These are phyloP conservation scores for Parazoanthus darwini DNA, from an alignment of 92 coral and sea anemone species.

Conservation along the genomic window DNA sequence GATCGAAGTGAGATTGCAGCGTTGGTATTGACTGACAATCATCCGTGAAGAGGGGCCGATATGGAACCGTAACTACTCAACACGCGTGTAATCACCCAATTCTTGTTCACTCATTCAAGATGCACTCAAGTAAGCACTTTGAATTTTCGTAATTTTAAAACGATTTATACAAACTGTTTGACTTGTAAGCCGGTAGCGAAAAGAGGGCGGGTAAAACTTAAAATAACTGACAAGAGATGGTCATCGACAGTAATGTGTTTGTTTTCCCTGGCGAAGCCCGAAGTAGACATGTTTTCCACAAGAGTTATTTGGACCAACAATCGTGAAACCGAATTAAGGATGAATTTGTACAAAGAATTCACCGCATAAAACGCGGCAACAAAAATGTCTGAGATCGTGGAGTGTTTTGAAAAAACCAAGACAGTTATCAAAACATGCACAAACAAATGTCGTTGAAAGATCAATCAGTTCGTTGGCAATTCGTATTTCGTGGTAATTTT, in stretches of 20 bases:
- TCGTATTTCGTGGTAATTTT: too few relatives aligned
- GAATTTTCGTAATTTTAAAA: not conserved
- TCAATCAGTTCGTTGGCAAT: too few relatives aligned
- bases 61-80: conserved; percentile 27
- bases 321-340: not conserved
- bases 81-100: not conserved
- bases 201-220: not conserved
- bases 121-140: conserved; percentile 28
- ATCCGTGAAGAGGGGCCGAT: conserved; percentile 4
- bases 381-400: not conserved
- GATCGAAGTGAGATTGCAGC: not conserved
- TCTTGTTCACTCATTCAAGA: conserved; percentile 17
- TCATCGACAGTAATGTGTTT: not conserved
- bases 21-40: not conserved
- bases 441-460: not conserved
- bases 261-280: not conserved
- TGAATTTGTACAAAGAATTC: not conserved
- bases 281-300: not conserved
- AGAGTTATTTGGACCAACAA: not conserved
- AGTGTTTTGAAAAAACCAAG: not conserved
- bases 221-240: not conserved
- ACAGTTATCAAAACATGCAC: not conserved
- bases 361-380: not conserved
- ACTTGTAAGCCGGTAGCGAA: not conserved
- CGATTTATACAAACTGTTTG: not conserved